Base-by-base conservation (phyloP, 1,140 invertebrate genomes). In the Bradynema listronoti region DNA sequence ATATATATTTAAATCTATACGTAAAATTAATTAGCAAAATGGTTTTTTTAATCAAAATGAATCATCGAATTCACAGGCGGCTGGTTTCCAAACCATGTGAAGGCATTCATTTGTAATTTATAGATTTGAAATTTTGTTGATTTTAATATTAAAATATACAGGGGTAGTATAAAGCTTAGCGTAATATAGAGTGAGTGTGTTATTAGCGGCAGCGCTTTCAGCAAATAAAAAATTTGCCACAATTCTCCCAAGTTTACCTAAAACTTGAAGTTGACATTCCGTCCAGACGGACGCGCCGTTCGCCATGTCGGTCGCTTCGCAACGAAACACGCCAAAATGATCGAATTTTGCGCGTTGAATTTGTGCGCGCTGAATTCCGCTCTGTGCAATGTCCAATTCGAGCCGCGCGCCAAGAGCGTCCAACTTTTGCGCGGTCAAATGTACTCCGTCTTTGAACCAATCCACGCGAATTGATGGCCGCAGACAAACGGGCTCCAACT, bases 321-420 rank as follows among this genome's bases (percentile, higher is more conserved):
- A 68, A 54, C 73, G 53, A 50, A 69, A 64, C 36, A 56, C 61
- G 9, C 77, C 70, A 49, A 75, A 46, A 50, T 72, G 63, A 36
- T 78, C 71, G 25, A 57, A 52, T 42, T 60, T 50, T 9, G 69
- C 68, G 11, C 62, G 61, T 39, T 71, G 52, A 34, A 77, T 61
- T 1, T 58, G 58, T 39, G 78, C 47, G 14, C 53, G 58, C 32
- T 78, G 58, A 5, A 60, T 67, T 22, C 74, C 74, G 58, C 78
- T 68, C 19, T 43, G 93, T 90, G 66, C 86, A 85, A 69, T 39
- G n/a, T n/a, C n/a, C 32, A 2, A 4, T 22, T 63, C 61, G 9
- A 63, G 43, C 19, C 45, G 25, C 4, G 50, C 14, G 7, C 27
- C 43, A 11, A 43, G 36, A 34, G 39, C 27, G n/a, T 42, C 33